Evolutionary conservation across 2,888 invertebrate species (phyloP), one percentile per base, ranked within the genome.

Genomic region (Cheilosia scutellata): DNA sequence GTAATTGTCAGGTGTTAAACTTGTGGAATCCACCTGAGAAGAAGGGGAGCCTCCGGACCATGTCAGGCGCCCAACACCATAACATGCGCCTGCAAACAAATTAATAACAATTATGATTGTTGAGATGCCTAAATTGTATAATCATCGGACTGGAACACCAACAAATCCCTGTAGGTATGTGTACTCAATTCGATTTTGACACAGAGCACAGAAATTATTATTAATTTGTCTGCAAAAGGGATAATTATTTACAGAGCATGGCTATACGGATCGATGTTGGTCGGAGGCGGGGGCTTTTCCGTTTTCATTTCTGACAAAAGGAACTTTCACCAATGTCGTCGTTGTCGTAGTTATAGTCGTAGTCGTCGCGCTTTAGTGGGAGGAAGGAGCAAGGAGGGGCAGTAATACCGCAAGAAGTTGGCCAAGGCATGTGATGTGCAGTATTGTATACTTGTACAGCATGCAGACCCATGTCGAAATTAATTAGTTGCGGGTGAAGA

Each of bases 401-500:
- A 49, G 47, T 37, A 16, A 6, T 16, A 37, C 33, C 40, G 47
- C 57, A 16, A 44, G 40, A 74, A 66, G 58, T 72, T 71, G 82
- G 77, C 44, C 71, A 78, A 44, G 63, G n/a, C 44, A 44, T 44
- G 44, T 20, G 37, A 57, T 65, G 49, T 49, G 70, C 65, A 25
- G 47, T 31, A 47, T 42, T 37, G 44, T 47, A 20, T 20, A 20
- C 16, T 5, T 20, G 40, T 20, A 20, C 20, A 20, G 20, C 20
- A 27, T 31, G 49, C 13, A 57, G 51, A 51, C 27, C 63, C 87
- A 87, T 87, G 87, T 82, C 87, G 31, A 78, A 87, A 87, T 87
- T 87, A 87, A 87, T 87, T 87, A 87, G 87, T 82, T 77, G 82
- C 87, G 82, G 87, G 87, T 82, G 87, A 77, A 82, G 87, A 87